These are phyloP conservation scores for Petrocephalus zakoni DNA, from an alignment of 2,113 vertebrate genomes.

Conservation along the genomic window DNA sequence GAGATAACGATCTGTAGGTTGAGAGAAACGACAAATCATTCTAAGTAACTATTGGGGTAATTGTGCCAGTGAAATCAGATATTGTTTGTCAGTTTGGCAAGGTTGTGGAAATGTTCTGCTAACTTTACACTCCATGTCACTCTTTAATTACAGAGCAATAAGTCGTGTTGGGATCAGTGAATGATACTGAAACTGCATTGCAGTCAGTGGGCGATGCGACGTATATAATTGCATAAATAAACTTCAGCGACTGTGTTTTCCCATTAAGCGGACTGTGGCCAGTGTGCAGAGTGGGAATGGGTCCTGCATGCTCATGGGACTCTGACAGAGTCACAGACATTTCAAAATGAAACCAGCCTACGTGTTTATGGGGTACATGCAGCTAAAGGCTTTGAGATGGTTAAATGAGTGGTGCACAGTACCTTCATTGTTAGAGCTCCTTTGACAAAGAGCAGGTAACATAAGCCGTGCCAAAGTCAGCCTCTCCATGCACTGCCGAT, in stretches of 20 bases:
- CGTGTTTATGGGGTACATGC: neutral
- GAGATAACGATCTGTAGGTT: neutral
- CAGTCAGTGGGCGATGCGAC: neutral
- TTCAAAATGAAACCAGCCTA: neutral
- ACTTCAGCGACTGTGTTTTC: neutral
- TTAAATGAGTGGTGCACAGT: neutral
- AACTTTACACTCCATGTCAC: neutral
- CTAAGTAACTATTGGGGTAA: neutral
- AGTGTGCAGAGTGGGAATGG: neutral
- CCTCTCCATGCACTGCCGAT: neutral
- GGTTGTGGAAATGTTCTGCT: neutral
- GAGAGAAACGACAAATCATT: neutral
- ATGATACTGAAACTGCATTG: neutral
- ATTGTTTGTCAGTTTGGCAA: neutral
- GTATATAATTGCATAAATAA: neutral
- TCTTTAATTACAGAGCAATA: neutral
- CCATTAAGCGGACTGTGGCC: neutral
- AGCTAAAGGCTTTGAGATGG: neutral
- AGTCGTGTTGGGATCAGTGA: neutral
- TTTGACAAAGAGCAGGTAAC: constrained; percentile 2
- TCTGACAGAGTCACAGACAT: neutral
- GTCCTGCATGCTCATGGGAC: neutral
- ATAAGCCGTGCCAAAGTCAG: neutral
- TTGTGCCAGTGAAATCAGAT: neutral
- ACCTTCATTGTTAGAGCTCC: neutral